Base-by-base conservation (phyloP, 2,797 vertebrate species). In the Alectoris magna region DNA sequence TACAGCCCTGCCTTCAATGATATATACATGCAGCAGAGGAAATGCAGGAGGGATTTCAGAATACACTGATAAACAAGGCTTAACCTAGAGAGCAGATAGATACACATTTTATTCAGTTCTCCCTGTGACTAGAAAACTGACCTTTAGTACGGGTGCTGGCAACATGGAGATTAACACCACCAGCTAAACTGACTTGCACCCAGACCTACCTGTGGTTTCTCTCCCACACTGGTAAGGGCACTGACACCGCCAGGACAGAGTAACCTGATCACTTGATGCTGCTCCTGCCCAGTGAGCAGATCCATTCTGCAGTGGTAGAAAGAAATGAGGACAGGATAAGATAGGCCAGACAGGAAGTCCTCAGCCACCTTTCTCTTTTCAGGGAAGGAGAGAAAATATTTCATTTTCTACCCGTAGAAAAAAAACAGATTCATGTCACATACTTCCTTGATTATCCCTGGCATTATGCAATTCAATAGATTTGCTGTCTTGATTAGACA, bases 401-500 rank as follows among this genome's bases (percentile, higher is more conserved):
- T 94, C 80, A 79, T 92, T 91, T 95, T 91, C 83, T 95, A 96
- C 94, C 93, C 95, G 91, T 93, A 90, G 90, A 93, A 68, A 94
- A 94, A 94, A 96, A 94, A 91, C 77, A 66, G 96, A 96, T 96
- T 96, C 94, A 91, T 95, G 94, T 96, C 95, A 96, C 95, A 96
- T 94, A 85, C 85, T 91, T 95, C 85, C 87, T 95, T 96, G 95
- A 96, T 96, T 96, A 96, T 96, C 69, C 55, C 49, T 41, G 92
- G 90, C 94, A 94, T 95, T 96, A 96, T 95, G 95, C 94, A 96
- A 94, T 95, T 96, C 96, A 92, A 95, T 96, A 95, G 94, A 93
- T 96, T 95, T 95, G 91, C 96, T 96, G 93, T 88, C 94, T 96
- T 96, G 96, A 96, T 96, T 96, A 96, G 94, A 94, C 92, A 93